These are phyloP conservation scores for Dromococcyx pavoninus DNA, from an alignment of 2,797 vertebrate species.

Conservation along the genomic window DNA sequence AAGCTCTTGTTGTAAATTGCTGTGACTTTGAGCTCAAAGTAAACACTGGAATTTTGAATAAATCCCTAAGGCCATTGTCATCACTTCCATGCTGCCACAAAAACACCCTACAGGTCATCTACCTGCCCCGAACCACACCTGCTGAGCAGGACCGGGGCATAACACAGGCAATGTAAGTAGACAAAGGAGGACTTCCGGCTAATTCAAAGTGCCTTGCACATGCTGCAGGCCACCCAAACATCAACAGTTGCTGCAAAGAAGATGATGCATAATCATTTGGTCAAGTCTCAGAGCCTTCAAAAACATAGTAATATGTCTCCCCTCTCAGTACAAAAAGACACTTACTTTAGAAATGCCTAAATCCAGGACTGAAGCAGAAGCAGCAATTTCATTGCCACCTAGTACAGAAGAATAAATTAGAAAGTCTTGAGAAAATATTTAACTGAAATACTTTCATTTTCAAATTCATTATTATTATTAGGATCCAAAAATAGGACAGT, in stretches of 20 bases:
- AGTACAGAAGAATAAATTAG: conserved; percentile 32
- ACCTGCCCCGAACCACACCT: too few species aligned
- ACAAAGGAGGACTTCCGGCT: not conserved
- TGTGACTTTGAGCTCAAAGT: too few species aligned
- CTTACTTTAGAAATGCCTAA: conserved; percentile 73
- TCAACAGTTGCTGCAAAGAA: not conserved
- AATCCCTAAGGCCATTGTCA: too few species aligned
- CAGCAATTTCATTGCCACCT: conserved; percentile 50
- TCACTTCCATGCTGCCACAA: too few species aligned
- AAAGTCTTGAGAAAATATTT: not conserved
- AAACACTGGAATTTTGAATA: too few species aligned
- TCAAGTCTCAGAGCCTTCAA: not conserved
- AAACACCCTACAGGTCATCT: too few species aligned
- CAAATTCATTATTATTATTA: not conserved
- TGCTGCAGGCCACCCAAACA: not conserved
- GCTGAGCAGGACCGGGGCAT: not conserved
- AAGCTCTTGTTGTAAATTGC: too few species aligned
- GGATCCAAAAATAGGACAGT: not conserved
- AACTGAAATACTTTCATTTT: not conserved
- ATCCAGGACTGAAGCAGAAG: conserved; percentile 38
- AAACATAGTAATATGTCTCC: not conserved
- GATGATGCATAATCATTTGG: not conserved
- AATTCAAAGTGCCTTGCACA: not conserved
- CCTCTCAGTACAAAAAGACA: not conserved
- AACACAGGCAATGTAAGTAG: not conserved